These are phyloP conservation scores for Gadopsis bispinosus DNA, from an alignment of 2,797 vertebrate genomes.

Conservation along the genomic window DNA sequence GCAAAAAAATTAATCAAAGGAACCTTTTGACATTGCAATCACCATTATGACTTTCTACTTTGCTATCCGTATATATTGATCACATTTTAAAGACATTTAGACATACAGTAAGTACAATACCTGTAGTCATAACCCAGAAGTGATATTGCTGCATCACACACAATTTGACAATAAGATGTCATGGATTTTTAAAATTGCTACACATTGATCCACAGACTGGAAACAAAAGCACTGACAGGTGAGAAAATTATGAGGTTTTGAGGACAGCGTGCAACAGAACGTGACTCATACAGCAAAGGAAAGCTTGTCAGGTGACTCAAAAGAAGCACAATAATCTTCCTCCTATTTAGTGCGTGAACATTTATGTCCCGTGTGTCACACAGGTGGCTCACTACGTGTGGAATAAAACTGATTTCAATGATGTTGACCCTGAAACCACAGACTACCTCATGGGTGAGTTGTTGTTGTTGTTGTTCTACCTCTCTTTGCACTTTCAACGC, in stretches of 20 bases:
- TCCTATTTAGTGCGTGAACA: slow-evolving; percentile 10
- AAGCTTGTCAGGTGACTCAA: slow-evolving; percentile 22
- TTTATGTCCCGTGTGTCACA: slow-evolving; percentile 14
- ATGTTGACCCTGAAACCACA: slow-evolving; percentile 80
- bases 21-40: background rate
- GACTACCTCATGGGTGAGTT: slow-evolving; percentile 86
- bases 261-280: background rate
- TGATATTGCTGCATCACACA: background rate
- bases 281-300: slow-evolving; percentile 16
- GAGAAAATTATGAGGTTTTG: background rate
- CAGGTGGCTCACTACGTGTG: slow-evolving; percentile 84
- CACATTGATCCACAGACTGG: background rate
- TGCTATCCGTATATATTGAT: background rate
- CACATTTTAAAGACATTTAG: background rate
- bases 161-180: background rate
- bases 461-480: no score
- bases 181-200: background rate
- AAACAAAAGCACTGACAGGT: slow-evolving; percentile 7
- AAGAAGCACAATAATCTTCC: slow-evolving; percentile 4
- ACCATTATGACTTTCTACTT: background rate
- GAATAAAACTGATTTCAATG: slow-evolving; percentile 82
- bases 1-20: background rate
- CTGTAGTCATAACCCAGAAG: background rate
- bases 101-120: background rate
- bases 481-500: background rate